Conservation (phyloP, 2,113 vertebrate genomes). For the Phyllostomus hastatus region DNA sequence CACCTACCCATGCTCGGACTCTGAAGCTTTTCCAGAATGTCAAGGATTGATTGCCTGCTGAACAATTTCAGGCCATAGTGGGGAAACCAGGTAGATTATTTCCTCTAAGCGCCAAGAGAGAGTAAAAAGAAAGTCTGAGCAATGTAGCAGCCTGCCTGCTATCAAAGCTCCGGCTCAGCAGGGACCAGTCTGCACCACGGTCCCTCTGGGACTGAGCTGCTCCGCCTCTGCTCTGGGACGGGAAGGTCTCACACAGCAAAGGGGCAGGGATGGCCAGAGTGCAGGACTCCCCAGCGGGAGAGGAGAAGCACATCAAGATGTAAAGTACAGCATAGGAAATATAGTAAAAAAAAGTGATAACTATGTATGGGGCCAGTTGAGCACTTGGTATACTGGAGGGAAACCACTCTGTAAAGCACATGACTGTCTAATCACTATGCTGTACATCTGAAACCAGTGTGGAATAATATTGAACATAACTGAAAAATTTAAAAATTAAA, state of each 20-base stretch:
- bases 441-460: not conserved
- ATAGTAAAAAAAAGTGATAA: not conserved
- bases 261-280: not conserved
- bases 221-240: not conserved
- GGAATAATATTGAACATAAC: not conserved
- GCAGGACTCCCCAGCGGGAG: rapidly evolving
- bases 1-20: not conserved
- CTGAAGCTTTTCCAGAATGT: not conserved
- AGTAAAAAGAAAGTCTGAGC: not conserved
- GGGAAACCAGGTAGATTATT: not conserved
- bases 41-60: not conserved
- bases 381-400: not conserved
- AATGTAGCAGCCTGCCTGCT: not conserved
- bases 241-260: not conserved
- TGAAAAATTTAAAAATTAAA: not conserved
- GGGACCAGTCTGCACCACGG: not conserved
- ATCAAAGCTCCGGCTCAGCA: rapidly evolving
- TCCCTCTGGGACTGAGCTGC: not conserved
- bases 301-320: not conserved
- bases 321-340: not conserved
- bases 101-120: not conserved
- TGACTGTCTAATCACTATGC: not conserved
- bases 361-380: not conserved
- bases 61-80: not conserved
- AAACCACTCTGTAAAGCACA: not conserved